phyloP scores from a whole-genome alignment of 2,113 vertebrate species.

The Tragulus kanchil region DNA sequence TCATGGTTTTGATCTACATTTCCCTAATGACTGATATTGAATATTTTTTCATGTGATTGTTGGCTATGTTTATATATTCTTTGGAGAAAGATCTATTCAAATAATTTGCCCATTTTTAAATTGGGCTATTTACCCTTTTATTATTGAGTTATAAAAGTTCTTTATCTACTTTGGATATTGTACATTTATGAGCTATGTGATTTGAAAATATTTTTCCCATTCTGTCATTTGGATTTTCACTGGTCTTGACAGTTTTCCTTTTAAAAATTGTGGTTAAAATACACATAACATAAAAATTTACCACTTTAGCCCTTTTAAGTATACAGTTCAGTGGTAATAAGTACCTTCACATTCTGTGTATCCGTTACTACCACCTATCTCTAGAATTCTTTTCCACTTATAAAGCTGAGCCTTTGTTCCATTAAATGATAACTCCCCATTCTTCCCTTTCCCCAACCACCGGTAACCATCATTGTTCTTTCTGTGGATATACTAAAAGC shows the following conservation, averaged over 20 bases:
- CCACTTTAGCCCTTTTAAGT: background rate
- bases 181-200: background rate
- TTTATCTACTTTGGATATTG: background rate
- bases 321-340: background rate
- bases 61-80: background rate
- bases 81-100: background rate
- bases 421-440: background rate
- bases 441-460: background rate
- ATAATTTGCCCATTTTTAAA: background rate
- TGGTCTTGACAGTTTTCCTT: background rate
- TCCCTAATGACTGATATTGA: background rate
- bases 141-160: background rate
- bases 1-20: background rate
- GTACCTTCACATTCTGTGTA: background rate
- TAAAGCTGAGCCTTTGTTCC: background rate
- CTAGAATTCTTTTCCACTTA: background rate
- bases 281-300: background rate
- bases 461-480: background rate
- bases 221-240: background rate
- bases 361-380: background rate
- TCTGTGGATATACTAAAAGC: background rate
- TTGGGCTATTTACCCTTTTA: background rate
- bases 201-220: background rate
- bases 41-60: background rate
- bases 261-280: background rate